Percentiles rank a stretch among this genome's conserved stretches.
Evolutionary conservation across 2,797 vertebrate species (phyloP).

Genomic region (Intellagama lesueurii): DNA sequence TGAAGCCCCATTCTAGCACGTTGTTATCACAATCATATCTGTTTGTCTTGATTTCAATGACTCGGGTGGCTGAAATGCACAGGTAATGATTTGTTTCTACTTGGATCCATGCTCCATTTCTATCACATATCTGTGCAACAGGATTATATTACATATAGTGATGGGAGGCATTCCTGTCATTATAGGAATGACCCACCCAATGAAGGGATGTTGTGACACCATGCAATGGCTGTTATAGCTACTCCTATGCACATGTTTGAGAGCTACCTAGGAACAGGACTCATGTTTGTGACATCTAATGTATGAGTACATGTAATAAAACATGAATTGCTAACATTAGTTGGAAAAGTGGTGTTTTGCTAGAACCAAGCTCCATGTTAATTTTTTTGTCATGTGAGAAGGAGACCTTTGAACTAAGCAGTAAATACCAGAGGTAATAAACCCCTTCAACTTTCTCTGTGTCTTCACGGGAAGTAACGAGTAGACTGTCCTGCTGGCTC

Average conservation of each 20-base stretch:
- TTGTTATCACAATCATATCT: not conserved
- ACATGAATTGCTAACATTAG: not conserved
- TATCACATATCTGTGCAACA: not conserved
- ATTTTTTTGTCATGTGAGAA: not conserved
- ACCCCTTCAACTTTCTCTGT: not conserved
- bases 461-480: not conserved
- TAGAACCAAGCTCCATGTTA: not conserved
- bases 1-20: not conserved
- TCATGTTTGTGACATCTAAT: not conserved
- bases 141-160: not conserved
- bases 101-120: not conserved
- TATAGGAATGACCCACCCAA: slow-evolving; percentile 6
- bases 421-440: not conserved
- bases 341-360: not conserved
- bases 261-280: not conserved
- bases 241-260: not conserved
- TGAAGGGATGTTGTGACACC: slow-evolving; percentile 4
- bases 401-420: not conserved
- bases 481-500: not conserved
- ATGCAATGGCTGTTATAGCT: not conserved
- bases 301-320: not conserved
- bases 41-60: not conserved
- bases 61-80: not conserved
- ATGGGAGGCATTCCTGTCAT: slow-evolving; percentile 12
- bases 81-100: not conserved